Conservation (phyloP, 2,888 invertebrate genomes). For the Caradrina kadenii region DNA sequence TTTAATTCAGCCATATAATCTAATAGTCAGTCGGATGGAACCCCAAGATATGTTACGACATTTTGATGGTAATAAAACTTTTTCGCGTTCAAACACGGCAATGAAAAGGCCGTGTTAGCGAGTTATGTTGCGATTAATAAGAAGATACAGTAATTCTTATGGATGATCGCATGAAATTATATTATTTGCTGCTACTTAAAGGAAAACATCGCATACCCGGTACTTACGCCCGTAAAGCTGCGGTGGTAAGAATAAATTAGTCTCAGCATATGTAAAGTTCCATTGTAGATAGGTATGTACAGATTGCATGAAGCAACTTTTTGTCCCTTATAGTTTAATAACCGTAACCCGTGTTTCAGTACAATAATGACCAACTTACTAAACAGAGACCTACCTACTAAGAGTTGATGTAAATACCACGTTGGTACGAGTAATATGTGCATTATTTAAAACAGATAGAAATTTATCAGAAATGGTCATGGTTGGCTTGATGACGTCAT, state of each 20-base stretch:
- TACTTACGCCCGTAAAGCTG: conserved; percentile 32
- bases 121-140: conserved; percentile 68
- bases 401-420: background rate
- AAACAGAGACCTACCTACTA: background rate
- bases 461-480: background rate
- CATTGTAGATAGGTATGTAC: conserved; percentile 24
- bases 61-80: conserved; percentile 71
- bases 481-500: background rate
- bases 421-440: background rate
- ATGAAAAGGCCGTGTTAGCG: conserved; percentile 69
- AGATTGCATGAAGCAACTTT: conserved; percentile 16
- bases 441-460: conserved; percentile 6
- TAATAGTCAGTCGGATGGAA: conserved; percentile 62
- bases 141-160: conserved; percentile 62
- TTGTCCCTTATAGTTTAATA: background rate
- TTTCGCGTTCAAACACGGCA: conserved; percentile 69
- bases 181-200: conserved; percentile 53
- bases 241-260: conserved; percentile 55
- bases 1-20: conserved; percentile 63
- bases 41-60: conserved; percentile 64
- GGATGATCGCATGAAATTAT: conserved; percentile 57
- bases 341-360: conserved; percentile 21
- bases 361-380: background rate
- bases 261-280: conserved; percentile 33
- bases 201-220: conserved; percentile 32